Evolutionary conservation across 2,113 vertebrate genomes (phyloP).

Genomic region (Onychorhynchus coronatus): DNA sequence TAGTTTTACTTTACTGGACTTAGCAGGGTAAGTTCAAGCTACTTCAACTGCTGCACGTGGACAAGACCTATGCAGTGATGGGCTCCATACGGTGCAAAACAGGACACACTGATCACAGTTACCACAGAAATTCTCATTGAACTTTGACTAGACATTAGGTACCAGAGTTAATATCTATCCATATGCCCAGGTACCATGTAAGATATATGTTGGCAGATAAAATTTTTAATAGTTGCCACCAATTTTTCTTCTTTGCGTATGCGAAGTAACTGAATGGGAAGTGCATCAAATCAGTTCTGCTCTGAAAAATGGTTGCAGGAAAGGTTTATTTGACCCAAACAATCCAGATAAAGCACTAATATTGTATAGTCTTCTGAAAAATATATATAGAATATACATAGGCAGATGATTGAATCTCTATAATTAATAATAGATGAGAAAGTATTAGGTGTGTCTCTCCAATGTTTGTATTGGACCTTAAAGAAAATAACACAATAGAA

Average conservation of each 20-base stretch:
- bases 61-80: neutral
- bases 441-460: neutral
- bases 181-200: neutral
- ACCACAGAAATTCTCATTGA: neutral
- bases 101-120: neutral
- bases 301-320: neutral
- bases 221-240: neutral
- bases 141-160: neutral
- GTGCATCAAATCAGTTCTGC: neutral
- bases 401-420: neutral
- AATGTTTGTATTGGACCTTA: neutral
- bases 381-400: neutral
- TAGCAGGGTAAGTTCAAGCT: neutral
- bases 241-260: neutral
- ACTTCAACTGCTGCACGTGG: neutral
- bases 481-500: neutral
- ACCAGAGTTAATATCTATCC: neutral
- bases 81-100: neutral
- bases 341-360: neutral
- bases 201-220: neutral
- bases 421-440: neutral
- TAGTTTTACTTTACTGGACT: neutral
- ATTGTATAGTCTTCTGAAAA: neutral
- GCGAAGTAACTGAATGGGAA: neutral
- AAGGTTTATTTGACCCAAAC: neutral